Percentiles rank a stretch among this genome's conserved stretches.
Evolutionary conservation across 2,888 invertebrate species (phyloP).

Genomic region (Rhogogaster chlorosoma): DNA sequence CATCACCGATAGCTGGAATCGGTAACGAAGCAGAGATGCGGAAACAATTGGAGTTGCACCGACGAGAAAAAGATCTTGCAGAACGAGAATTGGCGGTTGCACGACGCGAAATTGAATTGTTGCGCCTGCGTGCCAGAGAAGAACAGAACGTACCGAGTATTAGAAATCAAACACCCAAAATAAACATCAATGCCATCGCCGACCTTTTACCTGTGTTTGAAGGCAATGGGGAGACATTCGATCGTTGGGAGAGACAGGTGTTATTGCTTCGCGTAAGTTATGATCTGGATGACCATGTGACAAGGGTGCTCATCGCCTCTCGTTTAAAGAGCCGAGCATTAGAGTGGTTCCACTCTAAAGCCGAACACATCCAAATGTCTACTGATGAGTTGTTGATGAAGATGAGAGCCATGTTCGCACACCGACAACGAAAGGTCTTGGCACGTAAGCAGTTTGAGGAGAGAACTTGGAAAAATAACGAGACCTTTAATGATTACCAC

Average conservation of each 20-base stretch:
- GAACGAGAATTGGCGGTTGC: background rate
- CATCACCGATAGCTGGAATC: background rate
- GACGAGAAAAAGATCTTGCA: background rate
- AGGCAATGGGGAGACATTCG: background rate
- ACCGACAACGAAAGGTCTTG: slow-evolving; percentile 26
- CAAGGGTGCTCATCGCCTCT: background rate
- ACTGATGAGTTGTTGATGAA: slow-evolving; percentile 28
- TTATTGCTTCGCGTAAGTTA: background rate
- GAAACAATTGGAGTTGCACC: background rate
- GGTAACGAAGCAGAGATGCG: background rate
- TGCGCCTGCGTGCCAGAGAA: background rate
- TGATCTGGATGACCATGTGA: background rate
- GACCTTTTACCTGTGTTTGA: background rate
- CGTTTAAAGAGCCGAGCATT: slow-evolving; percentile 29
- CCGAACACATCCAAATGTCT: slow-evolving; percentile 47
- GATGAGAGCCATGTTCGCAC: slow-evolving; percentile 50
- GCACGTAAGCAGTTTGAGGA: slow-evolving; percentile 45
- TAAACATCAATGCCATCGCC: slow-evolving; percentile 16
- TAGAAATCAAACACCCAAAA: background rate
- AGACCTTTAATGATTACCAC: slow-evolving; percentile 54
- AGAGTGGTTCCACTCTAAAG: slow-evolving; percentile 53
- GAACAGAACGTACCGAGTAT: background rate
- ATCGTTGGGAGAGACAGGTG: slow-evolving; percentile 23
- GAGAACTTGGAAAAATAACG: slow-evolving; percentile 45
- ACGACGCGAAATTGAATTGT: slow-evolving; percentile 11